phyloP scores from a whole-genome alignment of 2,797 vertebrate genomes.

The Phylloscopus collybita region DNA sequence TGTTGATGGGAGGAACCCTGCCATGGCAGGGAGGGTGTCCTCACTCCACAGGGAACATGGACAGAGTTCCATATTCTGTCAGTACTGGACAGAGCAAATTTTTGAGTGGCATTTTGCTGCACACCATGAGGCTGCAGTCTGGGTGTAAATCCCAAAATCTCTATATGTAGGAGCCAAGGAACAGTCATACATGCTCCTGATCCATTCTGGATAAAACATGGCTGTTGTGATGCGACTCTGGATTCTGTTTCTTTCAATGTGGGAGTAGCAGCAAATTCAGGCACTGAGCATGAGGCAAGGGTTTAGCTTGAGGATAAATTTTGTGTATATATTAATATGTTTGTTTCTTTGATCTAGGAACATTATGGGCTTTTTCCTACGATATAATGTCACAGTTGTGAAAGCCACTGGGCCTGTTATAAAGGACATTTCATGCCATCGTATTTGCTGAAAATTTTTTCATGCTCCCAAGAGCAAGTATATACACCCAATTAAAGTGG shows the following conservation, averaged over 20 bases:
- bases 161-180: neutral
- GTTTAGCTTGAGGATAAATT: neutral
- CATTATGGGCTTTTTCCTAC: neutral
- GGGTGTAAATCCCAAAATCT: neutral
- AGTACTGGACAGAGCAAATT: neutral
- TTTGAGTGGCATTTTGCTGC: neutral
- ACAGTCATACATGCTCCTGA: neutral
- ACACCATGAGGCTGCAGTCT: neutral
- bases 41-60: neutral
- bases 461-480: constrained; percentile 20
- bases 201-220: neutral
- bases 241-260: neutral
- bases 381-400: neutral
- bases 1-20: neutral
- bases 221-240: neutral
- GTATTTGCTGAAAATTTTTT: constrained; percentile 8
- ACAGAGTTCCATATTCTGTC: neutral
- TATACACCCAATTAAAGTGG: neutral
- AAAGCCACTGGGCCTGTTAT: neutral
- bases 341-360: neutral
- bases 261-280: neutral
- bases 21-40: neutral
- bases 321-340: neutral
- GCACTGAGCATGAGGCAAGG: neutral
- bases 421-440: neutral